phyloP scores from a whole-genome alignment of 2,113 vertebrate genomes.

The Cacatua alba region DNA sequence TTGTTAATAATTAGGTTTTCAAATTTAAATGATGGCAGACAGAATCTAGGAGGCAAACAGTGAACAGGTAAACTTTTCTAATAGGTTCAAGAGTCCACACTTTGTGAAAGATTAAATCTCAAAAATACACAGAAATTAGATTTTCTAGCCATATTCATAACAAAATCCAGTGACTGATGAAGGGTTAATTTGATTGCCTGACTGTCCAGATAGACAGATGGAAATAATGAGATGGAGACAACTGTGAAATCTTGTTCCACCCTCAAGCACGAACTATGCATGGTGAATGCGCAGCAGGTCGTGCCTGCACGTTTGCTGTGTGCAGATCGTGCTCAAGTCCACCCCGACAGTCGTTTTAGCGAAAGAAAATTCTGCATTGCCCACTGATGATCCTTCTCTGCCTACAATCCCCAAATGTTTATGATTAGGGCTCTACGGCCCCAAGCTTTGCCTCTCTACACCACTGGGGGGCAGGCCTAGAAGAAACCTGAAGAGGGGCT shows the following conservation, averaged over 20 bases:
- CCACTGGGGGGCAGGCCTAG: background rate
- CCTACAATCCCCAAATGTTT: accelerated
- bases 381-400: background rate
- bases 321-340: background rate
- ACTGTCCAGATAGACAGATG: background rate
- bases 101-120: background rate
- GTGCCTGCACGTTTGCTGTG: background rate
- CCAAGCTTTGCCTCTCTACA: accelerated
- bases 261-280: background rate
- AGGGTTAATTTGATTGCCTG: background rate
- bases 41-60: background rate
- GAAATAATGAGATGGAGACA: background rate
- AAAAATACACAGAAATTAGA: background rate
- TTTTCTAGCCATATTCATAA: background rate
- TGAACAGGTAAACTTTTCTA: background rate
- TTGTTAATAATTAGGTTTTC: background rate
- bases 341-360: accelerated
- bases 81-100: background rate
- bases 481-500: background rate
- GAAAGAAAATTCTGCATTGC: background rate
- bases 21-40: background rate
- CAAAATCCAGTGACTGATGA: background rate
- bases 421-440: accelerated
- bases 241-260: background rate
- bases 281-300: background rate